Evolutionary conservation across 2,113 vertebrate genomes (phyloP), one percentile per base, ranked within the genome.

Genomic region (Ancistrus triradiatus): DNA sequence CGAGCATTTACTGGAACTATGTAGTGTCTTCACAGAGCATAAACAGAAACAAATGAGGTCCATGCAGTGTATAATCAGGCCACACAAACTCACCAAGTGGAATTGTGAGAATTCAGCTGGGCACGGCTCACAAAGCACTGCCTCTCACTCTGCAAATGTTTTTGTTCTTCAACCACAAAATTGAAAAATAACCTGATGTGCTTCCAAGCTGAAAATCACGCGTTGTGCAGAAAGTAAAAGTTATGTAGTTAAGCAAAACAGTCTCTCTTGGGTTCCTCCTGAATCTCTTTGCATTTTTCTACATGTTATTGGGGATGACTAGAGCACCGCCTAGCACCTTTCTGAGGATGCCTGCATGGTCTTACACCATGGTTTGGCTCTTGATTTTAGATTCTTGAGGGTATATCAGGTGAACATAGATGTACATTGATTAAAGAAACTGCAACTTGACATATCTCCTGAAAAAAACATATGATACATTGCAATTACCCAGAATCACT

Each of bases 91-190:
- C 48, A 33, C 55, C 19, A 3, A 40, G 57, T 10, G 40, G 50
- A 67, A 42, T 25, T 13, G 51, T 22, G 57, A 52, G 51, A 66
- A 48, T 52, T 63, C 37, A 19, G 49, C 33, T 17, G n/a, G 50
- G 27, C 50, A 37, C 10, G 7, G 61, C 43, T 52, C 55, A 35
- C 18, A 52, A 46, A 60, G 64, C 28, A 28, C 19, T 37, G 47
- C 61, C 31, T 38, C 33, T 19, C 35, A 27, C 49, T 55, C 37
- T 5, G 17, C 15, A 27, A 76, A 79, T 63, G 46, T 77, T 81
- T 76, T 84, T 63, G 77, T 74, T 80, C 80, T 75, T 78, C 66
- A 74, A 80, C 81, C 77, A 40, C 84, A 78, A 75, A 79, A 81
- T 79, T 80, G 76, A 83, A 80, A 80, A 81, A 84, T 73, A 73